Conservation (phyloP, 2,888 invertebrate species). For the Trichogramma dendrolimi region DNA sequence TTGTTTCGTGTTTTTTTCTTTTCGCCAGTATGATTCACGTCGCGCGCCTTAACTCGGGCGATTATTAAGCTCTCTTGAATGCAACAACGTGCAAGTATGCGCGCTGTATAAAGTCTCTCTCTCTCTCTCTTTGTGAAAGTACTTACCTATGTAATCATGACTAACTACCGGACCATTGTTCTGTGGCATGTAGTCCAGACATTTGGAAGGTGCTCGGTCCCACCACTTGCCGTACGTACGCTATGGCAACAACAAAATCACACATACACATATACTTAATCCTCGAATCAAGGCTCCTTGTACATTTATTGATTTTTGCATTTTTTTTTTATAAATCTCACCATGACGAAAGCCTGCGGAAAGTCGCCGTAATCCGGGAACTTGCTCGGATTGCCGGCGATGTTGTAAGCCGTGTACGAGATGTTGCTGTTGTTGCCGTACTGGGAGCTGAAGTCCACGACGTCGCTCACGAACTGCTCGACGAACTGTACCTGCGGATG, state of each 20-base stretch:
- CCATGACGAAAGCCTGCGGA: slow-evolving; percentile 86
- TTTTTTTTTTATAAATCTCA: slow-evolving; percentile 47
- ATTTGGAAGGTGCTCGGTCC: slow-evolving; percentile 71
- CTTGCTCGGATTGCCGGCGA: slow-evolving; percentile 77
- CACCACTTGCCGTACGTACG: slow-evolving; percentile 83
- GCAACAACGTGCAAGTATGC: too few relatives aligned
- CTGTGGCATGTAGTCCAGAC: slow-evolving; percentile 69
- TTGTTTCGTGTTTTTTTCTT: too few relatives aligned
- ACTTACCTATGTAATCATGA: slow-evolving; percentile 77
- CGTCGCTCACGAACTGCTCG: slow-evolving; percentile 75
- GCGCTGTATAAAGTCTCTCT: too few relatives aligned
- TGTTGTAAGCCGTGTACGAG: slow-evolving; percentile 82
- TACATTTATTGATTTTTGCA: not conserved
- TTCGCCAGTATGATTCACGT: too few relatives aligned
- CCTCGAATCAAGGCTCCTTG: not conserved
- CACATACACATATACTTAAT: slow-evolving; percentile 2
- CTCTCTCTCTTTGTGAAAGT: not conserved
- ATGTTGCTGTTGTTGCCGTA: slow-evolving; percentile 85
- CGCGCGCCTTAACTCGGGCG: too few relatives aligned
- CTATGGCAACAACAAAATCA: slow-evolving; percentile 52
- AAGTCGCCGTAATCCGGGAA: slow-evolving; percentile 90
- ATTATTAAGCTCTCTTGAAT: too few relatives aligned
- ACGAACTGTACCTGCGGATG: slow-evolving; percentile 50
- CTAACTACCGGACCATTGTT: slow-evolving; percentile 64
- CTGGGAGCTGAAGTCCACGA: slow-evolving; percentile 81